Conservation (phyloP, 2,888 invertebrate species). For the Tetanocera ferruginea region DNA sequence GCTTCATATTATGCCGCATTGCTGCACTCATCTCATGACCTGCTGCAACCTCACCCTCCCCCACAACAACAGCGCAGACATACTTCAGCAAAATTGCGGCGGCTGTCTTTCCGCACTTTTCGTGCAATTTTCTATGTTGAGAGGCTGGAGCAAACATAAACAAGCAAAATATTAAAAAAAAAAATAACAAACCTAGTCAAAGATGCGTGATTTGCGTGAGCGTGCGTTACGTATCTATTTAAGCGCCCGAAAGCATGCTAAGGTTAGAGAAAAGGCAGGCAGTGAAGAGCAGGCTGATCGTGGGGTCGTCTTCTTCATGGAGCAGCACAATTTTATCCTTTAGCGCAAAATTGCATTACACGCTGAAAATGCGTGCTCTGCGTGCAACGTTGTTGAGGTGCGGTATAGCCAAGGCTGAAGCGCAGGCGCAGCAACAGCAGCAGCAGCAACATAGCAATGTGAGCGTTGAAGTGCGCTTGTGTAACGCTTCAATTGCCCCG, state of each 20-base stretch:
- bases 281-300: background rate
- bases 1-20: background rate
- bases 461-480: constrained; percentile 17
- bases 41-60: background rate
- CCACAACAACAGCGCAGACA: background rate
- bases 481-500: constrained; percentile 30
- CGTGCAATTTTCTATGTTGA: constrained; percentile 2
- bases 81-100: background rate
- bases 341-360: constrained; percentile 67
- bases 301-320: too few species aligned
- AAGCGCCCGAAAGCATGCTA: constrained; percentile 7
- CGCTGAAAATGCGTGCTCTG: constrained; percentile 69
- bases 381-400: constrained; percentile 56
- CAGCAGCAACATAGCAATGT: constrained; percentile 10
- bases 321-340: constrained; percentile 50
- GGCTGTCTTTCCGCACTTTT: background rate
- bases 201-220: constrained; percentile 68
- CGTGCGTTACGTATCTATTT: constrained; percentile 61
- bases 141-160: background rate
- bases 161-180: constrained; percentile 27
- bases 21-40: background rate
- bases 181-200: constrained; percentile 25
- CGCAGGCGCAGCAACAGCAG: constrained; percentile 10
- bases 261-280: background rate
- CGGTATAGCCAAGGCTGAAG: background rate